These are phyloP conservation scores for Steatornis caripensis DNA, from an alignment of 2,113 vertebrate genomes.

Conservation along the genomic window DNA sequence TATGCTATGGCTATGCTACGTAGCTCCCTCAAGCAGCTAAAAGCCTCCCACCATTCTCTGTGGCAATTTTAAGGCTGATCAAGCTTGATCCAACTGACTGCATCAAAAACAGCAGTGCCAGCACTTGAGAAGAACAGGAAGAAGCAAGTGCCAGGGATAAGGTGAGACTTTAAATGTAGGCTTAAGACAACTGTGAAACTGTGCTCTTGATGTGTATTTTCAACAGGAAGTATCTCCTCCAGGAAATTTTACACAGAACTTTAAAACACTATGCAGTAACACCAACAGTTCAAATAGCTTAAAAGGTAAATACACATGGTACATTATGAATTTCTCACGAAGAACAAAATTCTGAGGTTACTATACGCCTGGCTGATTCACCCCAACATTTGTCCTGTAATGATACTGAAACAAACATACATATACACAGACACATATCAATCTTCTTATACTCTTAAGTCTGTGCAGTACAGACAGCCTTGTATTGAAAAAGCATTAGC, in stretches of 20 bases:
- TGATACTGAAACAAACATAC: neutral
- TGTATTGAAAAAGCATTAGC: neutral
- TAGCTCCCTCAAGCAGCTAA: neutral
- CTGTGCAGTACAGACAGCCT: neutral
- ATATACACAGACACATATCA: accelerated
- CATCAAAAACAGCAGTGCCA: neutral
- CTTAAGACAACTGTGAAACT: neutral
- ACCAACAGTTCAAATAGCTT: neutral
- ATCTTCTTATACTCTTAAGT: neutral
- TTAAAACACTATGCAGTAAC: neutral
- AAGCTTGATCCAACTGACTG: neutral
- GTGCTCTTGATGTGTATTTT: neutral
- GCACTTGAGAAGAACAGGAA: neutral
- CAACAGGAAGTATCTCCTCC: neutral
- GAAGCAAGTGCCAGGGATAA: neutral
- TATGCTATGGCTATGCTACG: neutral
- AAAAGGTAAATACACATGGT: neutral
- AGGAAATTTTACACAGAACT: neutral
- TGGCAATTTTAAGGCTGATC: neutral
- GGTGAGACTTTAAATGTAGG: neutral
- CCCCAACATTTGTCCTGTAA: neutral
- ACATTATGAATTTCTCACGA: accelerated
- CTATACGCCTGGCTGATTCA: neutral
- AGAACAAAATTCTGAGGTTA: neutral
- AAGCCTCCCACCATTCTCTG: neutral